These are phyloP conservation scores for Pogoniulus pusillus DNA, from an alignment of 2,797 vertebrate genomes.

Conservation along the genomic window DNA sequence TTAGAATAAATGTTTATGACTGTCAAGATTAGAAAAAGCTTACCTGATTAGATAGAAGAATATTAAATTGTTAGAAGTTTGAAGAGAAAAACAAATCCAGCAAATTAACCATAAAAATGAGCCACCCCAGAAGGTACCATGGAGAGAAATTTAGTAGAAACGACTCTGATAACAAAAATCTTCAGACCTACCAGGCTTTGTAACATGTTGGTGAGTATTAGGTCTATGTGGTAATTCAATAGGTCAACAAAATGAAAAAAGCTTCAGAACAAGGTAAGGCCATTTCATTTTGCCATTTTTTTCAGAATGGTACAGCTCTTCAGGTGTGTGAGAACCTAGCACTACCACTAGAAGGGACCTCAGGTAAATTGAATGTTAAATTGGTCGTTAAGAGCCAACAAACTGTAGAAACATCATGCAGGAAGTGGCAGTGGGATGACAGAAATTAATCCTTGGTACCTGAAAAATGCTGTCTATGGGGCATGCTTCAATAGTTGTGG, in stretches of 20 bases:
- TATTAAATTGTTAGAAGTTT: neutral
- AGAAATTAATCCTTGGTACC: neutral
- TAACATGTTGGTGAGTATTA: neutral
- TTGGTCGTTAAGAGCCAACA: neutral
- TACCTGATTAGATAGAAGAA: neutral
- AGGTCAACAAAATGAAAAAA: neutral
- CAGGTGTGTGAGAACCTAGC: neutral
- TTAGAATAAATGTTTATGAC: neutral
- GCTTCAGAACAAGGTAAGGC: neutral
- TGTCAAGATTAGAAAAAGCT: neutral
- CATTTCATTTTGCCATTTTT: neutral
- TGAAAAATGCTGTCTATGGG: neutral
- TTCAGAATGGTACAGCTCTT: neutral
- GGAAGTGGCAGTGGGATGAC: neutral
- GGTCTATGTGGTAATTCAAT: neutral
- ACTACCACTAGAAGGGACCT: neutral
- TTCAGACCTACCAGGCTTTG: neutral
- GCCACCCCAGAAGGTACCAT: neutral
- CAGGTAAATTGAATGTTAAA: neutral
- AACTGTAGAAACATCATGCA: neutral
- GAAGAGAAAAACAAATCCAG: neutral
- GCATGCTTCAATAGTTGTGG: accelerated
- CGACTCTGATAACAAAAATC: neutral
- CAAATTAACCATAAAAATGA: neutral
- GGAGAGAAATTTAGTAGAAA: neutral